Base-by-base conservation (phyloP, 23 tunicate genomes). In the Halocynthia roretzi region DNA sequence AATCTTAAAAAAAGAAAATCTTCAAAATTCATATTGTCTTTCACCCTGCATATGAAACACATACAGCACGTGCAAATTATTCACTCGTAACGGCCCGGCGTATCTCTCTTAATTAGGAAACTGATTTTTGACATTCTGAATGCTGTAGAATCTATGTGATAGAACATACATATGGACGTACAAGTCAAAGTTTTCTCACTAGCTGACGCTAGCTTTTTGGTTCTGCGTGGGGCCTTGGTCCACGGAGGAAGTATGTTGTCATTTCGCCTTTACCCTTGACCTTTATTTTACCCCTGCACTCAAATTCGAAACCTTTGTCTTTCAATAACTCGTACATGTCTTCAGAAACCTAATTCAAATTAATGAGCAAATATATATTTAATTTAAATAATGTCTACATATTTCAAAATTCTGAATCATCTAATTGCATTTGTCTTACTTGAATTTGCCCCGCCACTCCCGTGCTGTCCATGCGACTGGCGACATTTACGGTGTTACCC, bases 381-480 rank as follows among this genome's bases (percentile, higher is more conserved):
- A 31, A 31, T 31, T 31, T 31, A 31, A 31, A 31, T 31, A 1
- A 31, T 31, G 44, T 31, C 44, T 31, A 31, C 4, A 31, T 31
- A 31, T 31, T 31, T 23, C 2, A 72, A 5, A 51, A 49, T 72
- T n/a, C 17, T 15, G 64, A 60, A 72, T 49, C 18, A 2, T 72
- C 5, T 51, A 72, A 50, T n/a, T 15, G 2, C 2, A 72, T 72
- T 72, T 2, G 72, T 17, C 75, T 55, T 48, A 93, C 98, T 87
- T 93, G 98, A 54, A 93, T 93, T 84, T 87, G 87, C 18, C 74
- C 82, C 12, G 93, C 76, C 5, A 87, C 84, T 5, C 98, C 98
- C 0, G 98, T 93, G 53, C 94, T 87, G 90, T 93, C 98, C 98
- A 93, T 93, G 52, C 98, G 61, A 51, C 94, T 87, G 12, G 98